Conservation (phyloP, 2,113 vertebrate genomes). For the Anseranas semipalmata region DNA sequence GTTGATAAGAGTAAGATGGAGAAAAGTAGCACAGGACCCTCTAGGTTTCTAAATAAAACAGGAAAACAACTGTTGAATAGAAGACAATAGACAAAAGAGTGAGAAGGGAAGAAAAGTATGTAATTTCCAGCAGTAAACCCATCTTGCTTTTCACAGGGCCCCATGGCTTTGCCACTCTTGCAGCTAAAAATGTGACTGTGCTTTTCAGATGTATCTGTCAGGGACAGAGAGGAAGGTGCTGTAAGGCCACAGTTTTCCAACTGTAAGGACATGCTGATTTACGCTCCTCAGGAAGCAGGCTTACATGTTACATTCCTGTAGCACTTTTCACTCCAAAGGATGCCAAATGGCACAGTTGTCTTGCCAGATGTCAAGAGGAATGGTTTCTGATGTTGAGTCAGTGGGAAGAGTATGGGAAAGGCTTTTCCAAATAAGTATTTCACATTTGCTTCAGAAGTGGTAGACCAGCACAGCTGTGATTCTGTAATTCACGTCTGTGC, state of each 20-base stretch:
- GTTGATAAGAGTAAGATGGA: not conserved
- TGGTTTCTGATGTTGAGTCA: not conserved
- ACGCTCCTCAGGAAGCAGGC: not conserved
- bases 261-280: not conserved
- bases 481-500: not conserved
- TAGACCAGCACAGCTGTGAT: not conserved
- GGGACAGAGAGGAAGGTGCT: not conserved
- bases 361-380: not conserved
- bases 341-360: conserved; percentile 24
- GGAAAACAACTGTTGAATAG: not conserved
- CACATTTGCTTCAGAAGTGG: not conserved
- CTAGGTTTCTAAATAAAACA: not conserved
- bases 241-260: not conserved
- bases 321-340: not conserved
- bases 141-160: not conserved
- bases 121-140: not conserved
- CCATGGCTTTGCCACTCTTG: not conserved
- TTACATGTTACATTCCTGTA: not conserved
- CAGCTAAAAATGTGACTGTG: not conserved
- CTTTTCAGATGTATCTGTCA: not conserved
- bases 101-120: not conserved
- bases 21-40: not conserved
- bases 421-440: not conserved
- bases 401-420: not conserved
- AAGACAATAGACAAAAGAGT: not conserved